A percentile compares a stretch with the other conserved stretches of the same genome.
These are phyloP conservation scores for Dinothrombium tinctorium DNA, from an alignment of 1,140 invertebrate genomes.

Conservation along the genomic window DNA sequence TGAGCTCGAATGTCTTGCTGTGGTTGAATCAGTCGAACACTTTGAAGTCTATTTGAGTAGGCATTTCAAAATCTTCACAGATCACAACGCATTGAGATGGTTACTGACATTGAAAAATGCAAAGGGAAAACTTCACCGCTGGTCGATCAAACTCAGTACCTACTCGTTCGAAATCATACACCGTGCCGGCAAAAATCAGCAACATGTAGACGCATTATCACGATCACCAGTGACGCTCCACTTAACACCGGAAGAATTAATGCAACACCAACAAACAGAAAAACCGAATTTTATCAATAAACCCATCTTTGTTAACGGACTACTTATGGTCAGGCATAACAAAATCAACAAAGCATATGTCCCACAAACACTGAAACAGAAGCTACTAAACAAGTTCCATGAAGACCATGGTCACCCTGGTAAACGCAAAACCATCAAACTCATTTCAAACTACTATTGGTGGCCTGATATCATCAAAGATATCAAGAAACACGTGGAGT, in stretches of 20 bases:
- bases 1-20: neutral
- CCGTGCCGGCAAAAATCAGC: constrained; percentile 3
- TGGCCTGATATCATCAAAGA: constrained; percentile 1
- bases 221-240: neutral
- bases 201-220: constrained; percentile 4
- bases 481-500: neutral
- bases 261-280: neutral
- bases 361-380: neutral
- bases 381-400: neutral
- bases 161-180: constrained; percentile 11
- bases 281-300: neutral
- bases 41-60: neutral
- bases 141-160: constrained; percentile 12
- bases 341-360: constrained; percentile 16
- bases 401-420: neutral
- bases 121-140: constrained; percentile 10
- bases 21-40: neutral
- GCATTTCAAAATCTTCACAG: neutral
- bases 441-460: neutral
- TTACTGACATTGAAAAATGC: neutral
- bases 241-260: neutral
- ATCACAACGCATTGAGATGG: neutral
- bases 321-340: neutral
- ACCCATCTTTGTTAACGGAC: neutral
- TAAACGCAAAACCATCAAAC: constrained; percentile 2